Evolutionary conservation across 2,113 vertebrate genomes (phyloP), one percentile per base, ranked within the genome.

Genomic region (Malurus cyaneus): DNA sequence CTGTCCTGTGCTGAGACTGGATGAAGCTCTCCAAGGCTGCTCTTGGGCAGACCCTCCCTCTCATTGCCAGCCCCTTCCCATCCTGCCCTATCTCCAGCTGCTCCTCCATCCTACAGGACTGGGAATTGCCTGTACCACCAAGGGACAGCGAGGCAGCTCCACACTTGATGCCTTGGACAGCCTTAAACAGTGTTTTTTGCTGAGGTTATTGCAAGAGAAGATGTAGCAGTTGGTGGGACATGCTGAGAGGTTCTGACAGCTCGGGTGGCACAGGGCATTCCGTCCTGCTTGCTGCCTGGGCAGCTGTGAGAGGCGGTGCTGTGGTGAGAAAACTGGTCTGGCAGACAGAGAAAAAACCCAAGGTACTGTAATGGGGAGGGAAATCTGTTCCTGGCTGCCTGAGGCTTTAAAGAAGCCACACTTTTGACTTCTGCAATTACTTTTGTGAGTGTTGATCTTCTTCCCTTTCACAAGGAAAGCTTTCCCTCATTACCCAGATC

Each of bases 271-370:
- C 26, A 7, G 42, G 15, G 12, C 39, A 20, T 32, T 70, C 25
- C 1, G 1, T 17, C 36, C 61, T 36, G 47, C 25, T 32, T 0
- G 1, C 60, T 92, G 41, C 21, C 60, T 2, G 5, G 56, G 61
- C n/a, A 49, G 41, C 79, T 81, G 70, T 0, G 1, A 74, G 74
- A 44, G 42, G 18, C 0, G 0, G 15, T 26, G 73, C 65, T 70
- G 70, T 2, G 1, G 14, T 1, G 6, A 66, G 52, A 39, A 82
- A 64, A 60, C 1, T 32, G 26, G 3, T 72, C 67, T 92, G 44
- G 57, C 39, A 74, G 53, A 36, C 18, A n/a, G 26, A 36, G 9
- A 42, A 6, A 52, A 88, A 88, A 20, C 7, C 7, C 2, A 69
- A 11, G 49, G 72, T 34, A 39, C 26, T 29, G 6, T 25, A 17